A percentile compares a stretch with the other conserved stretches of the same genome.
Evolutionary conservation across 2,113 vertebrate genomes (phyloP).

Genomic region (Sturnira hondurensis): DNA sequence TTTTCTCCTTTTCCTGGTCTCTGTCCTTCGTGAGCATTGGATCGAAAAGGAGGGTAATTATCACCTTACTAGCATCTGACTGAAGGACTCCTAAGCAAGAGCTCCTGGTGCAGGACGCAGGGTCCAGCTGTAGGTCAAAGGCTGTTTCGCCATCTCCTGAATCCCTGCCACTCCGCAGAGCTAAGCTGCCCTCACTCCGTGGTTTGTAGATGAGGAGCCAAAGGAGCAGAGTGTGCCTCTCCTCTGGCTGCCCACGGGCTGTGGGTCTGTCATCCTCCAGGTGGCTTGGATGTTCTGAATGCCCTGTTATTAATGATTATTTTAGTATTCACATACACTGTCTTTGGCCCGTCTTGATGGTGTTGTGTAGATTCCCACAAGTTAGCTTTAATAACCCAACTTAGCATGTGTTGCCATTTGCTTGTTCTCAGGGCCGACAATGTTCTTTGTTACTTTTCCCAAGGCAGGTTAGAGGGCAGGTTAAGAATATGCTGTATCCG

Average conservation of each 20-base stretch:
- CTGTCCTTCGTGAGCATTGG: not conserved
- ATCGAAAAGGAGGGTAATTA: not conserved
- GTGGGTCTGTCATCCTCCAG: not conserved
- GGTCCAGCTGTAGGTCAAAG: not conserved
- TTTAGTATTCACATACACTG: not conserved
- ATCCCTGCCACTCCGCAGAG: not conserved
- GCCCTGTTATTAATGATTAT: not conserved
- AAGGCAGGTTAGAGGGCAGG: not conserved
- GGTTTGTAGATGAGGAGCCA: not conserved
- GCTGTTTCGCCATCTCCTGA: not conserved
- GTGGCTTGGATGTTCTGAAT: not conserved
- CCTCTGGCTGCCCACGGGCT: not conserved
- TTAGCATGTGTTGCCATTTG: not conserved
- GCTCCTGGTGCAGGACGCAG: not conserved
- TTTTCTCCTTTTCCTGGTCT: not conserved
- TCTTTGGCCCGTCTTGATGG: not conserved
- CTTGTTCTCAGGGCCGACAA: not conserved
- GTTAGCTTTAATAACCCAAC: not conserved
- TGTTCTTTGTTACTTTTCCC: not conserved
- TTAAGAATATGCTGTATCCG: not conserved
- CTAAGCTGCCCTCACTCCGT: not conserved
- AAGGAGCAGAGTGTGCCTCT: not conserved
- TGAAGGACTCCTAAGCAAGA: not conserved
- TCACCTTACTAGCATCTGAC: not conserved
- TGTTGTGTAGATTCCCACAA: not conserved